Evolutionary conservation across 2,888 invertebrate species (phyloP), one percentile per base, ranked within the genome.

Genomic region (Metellina segmentata): DNA sequence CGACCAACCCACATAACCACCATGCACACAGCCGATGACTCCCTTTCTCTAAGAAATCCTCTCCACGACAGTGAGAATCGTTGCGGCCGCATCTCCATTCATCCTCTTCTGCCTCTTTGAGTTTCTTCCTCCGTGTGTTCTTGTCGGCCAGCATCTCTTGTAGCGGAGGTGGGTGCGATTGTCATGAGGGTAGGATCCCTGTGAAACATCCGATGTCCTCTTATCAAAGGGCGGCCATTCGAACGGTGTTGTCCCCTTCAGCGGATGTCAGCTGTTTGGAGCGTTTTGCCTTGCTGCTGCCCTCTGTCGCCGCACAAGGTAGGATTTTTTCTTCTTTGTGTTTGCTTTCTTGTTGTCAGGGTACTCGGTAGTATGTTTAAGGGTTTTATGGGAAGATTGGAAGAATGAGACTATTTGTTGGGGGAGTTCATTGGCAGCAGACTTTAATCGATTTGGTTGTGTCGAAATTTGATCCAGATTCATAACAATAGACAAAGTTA

Each of bases 251-350:
- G 61, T 34, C 77, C 69, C 81, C 79, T 74, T 81, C 72, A 81
- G 88, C 88, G 88, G 81, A 88, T 88, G 88, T 74, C 81, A 81
- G 81, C 88, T 88, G 81, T 49, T 69, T 81, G 71, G 79, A 71
- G 48, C 70, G 71, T 74, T 61, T 69, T 61, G 81, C 81, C 88
- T 75, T 72, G 74, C 75, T 81, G 81, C 81, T 88, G 74, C 61
- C 61, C 48, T 51, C 51, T 71, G 48, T 7, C 49, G 85, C 88
- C 81, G 81, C 88, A 81, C 81, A 88, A 88, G 88, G 88, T 81
- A 51, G 19, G 83, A 5, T 48, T 6, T 34, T 16, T 52, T 6
- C 49, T n/a, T 77, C 61, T 53, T 51, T 81, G 16, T 16, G 11
- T 61, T 6, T 61, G 13, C 61, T 61, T 61, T 16, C 16, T 61